Evolutionary conservation across 1,140 invertebrate species (phyloP).

Genomic region (Drepana arcuata): DNA sequence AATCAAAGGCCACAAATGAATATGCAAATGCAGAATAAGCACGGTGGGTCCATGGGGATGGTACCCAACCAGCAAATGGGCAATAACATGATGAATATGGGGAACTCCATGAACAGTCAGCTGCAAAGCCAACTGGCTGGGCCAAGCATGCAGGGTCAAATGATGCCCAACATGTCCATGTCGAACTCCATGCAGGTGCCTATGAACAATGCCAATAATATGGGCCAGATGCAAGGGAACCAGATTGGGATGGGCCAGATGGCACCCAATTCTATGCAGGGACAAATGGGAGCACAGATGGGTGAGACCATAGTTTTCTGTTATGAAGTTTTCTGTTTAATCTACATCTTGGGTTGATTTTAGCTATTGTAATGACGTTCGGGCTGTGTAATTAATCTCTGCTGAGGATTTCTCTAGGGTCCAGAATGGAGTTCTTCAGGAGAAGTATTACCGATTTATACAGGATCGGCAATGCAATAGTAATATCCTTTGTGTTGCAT

Average conservation of each 20-base stretch:
- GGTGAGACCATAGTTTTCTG: conserved; percentile 32
- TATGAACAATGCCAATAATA: conserved; percentile 43
- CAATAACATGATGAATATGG: conserved; percentile 49
- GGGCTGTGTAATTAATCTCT: too few species aligned
- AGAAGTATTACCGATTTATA: too few species aligned
- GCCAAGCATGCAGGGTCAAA: conserved; percentile 47
- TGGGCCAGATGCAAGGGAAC: conserved; percentile 53
- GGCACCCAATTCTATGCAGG: conserved; percentile 52
- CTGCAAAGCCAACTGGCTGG: conserved; percentile 43
- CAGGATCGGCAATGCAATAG: too few species aligned
- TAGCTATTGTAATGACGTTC: too few species aligned
- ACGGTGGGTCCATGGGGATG: conserved; percentile 46
- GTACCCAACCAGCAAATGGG: conserved; percentile 59
- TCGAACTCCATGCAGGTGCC: conserved; percentile 49
- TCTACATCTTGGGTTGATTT: too few species aligned
- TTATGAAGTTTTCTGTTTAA: too few species aligned
- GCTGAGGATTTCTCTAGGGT: too few species aligned
- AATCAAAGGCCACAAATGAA: conserved; percentile 58
- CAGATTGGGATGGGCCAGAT: conserved; percentile 57
- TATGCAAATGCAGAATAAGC: conserved; percentile 53
- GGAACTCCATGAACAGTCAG: conserved; percentile 47
- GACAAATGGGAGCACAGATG: conserved; percentile 57
- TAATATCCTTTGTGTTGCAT: too few species aligned
- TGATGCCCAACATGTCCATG: conserved; percentile 60
- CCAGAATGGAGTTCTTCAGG: too few species aligned